phyloP scores from a whole-genome alignment of 2,888 invertebrate genomes.

The Eueremaeus valkanovi region DNA sequence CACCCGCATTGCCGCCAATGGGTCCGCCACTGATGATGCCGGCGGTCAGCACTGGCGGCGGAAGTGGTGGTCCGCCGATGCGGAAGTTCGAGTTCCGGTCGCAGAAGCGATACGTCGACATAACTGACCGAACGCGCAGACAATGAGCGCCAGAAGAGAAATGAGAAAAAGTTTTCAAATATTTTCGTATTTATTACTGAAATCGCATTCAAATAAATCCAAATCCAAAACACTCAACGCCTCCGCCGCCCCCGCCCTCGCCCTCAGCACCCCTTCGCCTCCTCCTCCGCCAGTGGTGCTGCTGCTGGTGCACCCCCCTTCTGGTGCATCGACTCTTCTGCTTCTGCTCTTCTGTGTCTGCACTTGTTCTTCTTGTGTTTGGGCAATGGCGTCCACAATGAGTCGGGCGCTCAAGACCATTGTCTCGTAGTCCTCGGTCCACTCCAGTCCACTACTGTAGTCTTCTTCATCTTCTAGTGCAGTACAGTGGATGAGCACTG shows the following conservation, averaged over 20 bases:
- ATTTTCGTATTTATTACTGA: background rate
- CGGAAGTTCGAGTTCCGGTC: background rate
- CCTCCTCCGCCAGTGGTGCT: too few species aligned
- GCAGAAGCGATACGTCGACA: background rate
- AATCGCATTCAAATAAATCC: background rate
- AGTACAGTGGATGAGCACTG: too few species aligned
- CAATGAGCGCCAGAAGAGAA: too few species aligned
- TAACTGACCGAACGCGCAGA: background rate
- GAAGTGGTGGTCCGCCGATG: too few species aligned
- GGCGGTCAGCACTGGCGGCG: background rate
- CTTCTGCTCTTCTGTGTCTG: too few species aligned
- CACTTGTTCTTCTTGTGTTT: too few species aligned
- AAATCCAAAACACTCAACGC: too few species aligned
- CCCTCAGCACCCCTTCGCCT: too few species aligned
- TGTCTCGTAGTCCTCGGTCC: background rate
- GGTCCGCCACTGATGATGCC: background rate
- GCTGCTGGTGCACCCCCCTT: too few species aligned
- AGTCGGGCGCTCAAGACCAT: background rate
- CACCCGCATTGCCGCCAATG: background rate
- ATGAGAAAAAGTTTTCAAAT: background rate
- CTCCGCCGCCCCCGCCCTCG: background rate
- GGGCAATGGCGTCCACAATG: background rate
- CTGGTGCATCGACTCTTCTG: too few species aligned
- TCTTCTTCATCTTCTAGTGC: too few species aligned
- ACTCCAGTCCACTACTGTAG: background rate